Conservation (phyloP, 2,888 invertebrate species). For the Parthenolecanium corni region DNA sequence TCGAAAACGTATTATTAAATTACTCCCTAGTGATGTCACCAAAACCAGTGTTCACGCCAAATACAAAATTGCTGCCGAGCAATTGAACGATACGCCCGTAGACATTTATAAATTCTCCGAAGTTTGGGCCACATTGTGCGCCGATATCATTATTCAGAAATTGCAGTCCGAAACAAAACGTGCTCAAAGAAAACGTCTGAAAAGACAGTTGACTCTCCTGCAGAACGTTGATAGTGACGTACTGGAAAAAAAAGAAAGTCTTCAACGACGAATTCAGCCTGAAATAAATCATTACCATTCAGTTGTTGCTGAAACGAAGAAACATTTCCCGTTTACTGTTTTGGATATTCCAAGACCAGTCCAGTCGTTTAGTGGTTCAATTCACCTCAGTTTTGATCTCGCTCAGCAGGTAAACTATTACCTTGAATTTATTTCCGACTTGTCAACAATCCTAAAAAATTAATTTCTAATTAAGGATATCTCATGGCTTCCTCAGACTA, state of each 20-base stretch:
- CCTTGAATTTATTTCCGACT: too few species aligned
- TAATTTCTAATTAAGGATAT: too few species aligned
- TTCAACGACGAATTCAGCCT: background rate
- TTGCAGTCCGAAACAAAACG: background rate
- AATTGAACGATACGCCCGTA: background rate
- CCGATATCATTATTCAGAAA: background rate
- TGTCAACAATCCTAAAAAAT: too few species aligned
- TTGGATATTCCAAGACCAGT: background rate
- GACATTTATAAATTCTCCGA: background rate
- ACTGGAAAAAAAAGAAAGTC: background rate
- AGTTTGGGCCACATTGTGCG: background rate
- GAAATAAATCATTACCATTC: background rate
- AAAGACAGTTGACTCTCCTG: rapidly evolving
- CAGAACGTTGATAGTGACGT: too few species aligned
- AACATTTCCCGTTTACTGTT: background rate
- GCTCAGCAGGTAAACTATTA: slow-evolving; percentile 29
- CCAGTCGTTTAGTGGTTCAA: background rate
- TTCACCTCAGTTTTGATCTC: slow-evolving; percentile 30
- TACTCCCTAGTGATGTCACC: background rate
- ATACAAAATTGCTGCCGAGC: background rate
- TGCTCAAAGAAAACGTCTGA: background rate
- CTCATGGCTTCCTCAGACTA: too few species aligned
- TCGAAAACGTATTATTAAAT: background rate
- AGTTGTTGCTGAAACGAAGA: background rate
- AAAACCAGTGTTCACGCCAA: background rate